A percentile compares a stretch with the other conserved stretches of the same genome.
Evolutionary conservation across 2,113 vertebrate genomes (phyloP).

Genomic region (Lasiurus borealis): DNA sequence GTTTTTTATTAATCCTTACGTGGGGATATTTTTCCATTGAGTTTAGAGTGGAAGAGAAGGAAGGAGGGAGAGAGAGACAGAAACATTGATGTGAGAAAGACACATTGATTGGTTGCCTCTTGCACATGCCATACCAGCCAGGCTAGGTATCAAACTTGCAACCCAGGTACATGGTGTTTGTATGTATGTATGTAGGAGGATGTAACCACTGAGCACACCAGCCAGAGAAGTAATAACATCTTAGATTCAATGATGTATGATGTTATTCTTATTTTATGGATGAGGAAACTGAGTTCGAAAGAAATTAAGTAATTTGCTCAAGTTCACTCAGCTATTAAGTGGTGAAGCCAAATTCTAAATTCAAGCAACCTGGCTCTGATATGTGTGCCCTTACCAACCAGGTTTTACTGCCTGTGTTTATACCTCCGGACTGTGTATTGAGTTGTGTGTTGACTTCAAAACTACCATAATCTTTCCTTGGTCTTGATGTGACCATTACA

Average conservation of each 20-base stretch:
- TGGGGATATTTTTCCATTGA: too few relatives aligned
- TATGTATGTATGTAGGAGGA: too few relatives aligned
- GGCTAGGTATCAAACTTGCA: too few relatives aligned
- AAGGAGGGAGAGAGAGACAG: too few relatives aligned
- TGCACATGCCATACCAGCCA: too few relatives aligned
- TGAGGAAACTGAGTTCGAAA: neutral
- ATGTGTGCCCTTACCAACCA: neutral
- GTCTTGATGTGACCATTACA: neutral
- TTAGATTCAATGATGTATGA: neutral
- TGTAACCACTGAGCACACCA: too few relatives aligned
- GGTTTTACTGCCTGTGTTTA: neutral
- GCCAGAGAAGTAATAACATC: neutral
- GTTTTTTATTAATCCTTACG: too few relatives aligned
- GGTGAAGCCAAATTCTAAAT: neutral
- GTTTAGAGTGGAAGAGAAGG: too few relatives aligned
- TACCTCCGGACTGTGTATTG: neutral
- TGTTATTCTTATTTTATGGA: constrained; percentile 13
- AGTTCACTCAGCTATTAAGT: neutral
- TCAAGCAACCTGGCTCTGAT: neutral
- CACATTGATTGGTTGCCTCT: too few relatives aligned
- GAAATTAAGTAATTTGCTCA: constrained; percentile 13
- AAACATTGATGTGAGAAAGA: too few relatives aligned
- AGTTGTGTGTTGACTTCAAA: constrained; percentile 20
- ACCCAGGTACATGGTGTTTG: too few relatives aligned
- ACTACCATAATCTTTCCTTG: neutral